phyloP scores from a whole-genome alignment of 30 jellyfish, hydroid and myxozoan species.

The Hydractinia echinata region DNA sequence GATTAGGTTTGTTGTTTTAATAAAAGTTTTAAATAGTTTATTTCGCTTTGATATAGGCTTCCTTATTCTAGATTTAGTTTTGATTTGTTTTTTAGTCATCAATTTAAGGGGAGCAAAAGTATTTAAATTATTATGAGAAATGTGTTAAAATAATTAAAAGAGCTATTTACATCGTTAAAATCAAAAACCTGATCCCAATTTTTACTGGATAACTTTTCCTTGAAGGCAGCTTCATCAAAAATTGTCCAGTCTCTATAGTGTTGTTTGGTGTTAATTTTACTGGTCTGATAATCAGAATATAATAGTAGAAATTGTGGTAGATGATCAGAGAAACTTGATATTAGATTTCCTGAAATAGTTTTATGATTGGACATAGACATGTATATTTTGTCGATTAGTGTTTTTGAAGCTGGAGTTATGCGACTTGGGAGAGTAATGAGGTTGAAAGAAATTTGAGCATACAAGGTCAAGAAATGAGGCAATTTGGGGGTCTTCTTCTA shows the following conservation, averaged over 20 bases:
- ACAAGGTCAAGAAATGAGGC: too few species aligned
- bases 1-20: neutral
- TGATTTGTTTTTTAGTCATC: neutral
- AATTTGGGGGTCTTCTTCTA: neutral
- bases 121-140: neutral
- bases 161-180: neutral
- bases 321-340: slow-evolving; percentile 14
- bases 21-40: neutral
- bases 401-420: slow-evolving; percentile 14
- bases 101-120: neutral
- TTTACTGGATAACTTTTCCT: neutral
- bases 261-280: slow-evolving; percentile 1
- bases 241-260: neutral
- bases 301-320: slow-evolving; percentile 15
- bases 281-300: slow-evolving; percentile 5
- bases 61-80: slow-evolving; percentile 9
- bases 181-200: neutral
- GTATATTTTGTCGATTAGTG: slow-evolving; percentile 15
- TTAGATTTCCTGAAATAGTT: slow-evolving; percentile 15
- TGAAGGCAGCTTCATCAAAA: neutral
- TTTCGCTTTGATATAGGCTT: neutral
- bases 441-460: neutral
- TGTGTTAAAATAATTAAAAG: neutral
- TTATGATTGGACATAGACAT: neutral
- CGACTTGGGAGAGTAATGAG: slow-evolving; percentile 8